A percentile compares a stretch with the other conserved stretches of the same genome.
These are phyloP conservation scores for Aelia acuminata DNA, from an alignment of 2,888 invertebrate species.

Conservation along the genomic window DNA sequence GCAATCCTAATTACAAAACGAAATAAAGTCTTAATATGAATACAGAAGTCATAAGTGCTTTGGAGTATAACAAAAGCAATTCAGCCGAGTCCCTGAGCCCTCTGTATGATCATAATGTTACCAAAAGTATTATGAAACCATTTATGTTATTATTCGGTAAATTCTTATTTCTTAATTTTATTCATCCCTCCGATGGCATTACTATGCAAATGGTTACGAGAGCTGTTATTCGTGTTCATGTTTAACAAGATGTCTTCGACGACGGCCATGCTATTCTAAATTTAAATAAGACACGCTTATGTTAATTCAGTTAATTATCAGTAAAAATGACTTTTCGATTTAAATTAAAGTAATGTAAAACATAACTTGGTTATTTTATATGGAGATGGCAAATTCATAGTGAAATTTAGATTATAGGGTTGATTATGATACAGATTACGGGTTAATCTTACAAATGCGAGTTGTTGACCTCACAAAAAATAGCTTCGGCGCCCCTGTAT, in stretches of 20 bases:
- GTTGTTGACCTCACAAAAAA: too few relatives aligned
- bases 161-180: background rate
- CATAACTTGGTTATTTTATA: background rate
- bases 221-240: background rate
- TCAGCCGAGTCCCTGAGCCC: background rate
- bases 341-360: background rate
- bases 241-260: background rate
- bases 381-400: background rate
- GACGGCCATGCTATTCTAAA: background rate
- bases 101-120: background rate
- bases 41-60: background rate
- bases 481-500: too few relatives aligned
- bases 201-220: background rate
- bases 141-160: background rate
- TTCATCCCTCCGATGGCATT: background rate
- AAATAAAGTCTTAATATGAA: too few relatives aligned
- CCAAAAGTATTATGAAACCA: background rate
- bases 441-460: too few relatives aligned
- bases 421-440: background rate
- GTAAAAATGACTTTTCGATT: background rate
- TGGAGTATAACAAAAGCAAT: background rate
- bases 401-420: background rate
- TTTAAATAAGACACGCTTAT: background rate
- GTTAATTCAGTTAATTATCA: background rate
- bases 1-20: rapidly evolving